Evolutionary conservation across 2,113 vertebrate species (phyloP), one percentile per base, ranked within the genome.

Genomic region (Pantherophis guttatus): DNA sequence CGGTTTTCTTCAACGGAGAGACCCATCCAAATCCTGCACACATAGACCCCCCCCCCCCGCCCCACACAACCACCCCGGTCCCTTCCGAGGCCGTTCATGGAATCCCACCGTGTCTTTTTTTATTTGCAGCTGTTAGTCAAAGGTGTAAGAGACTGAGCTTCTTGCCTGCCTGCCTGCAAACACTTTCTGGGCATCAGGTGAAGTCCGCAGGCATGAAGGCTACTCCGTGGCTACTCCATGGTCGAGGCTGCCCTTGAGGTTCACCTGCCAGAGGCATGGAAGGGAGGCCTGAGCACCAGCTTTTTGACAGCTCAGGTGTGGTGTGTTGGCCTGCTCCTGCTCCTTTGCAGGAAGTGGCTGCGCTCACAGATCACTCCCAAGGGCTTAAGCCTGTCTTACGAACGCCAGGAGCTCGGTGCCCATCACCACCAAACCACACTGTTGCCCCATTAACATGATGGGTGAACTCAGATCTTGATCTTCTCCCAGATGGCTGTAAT

Each of bases 21-120:
- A 21, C 12, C 44, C 21, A 1, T 86, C 44, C 57, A 19, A 11
- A 70, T 54, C 7, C 19, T 39, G 23, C 50, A 65, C 44, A 62
- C 58, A 21, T 1, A 33, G 1, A 8, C 24, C 0, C 59, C 23
- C 23, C 58, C 1, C 6, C 53, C 0, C 21, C 44, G 1, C 2
- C n/a, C n/a, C n/a, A n/a, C 15, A 44, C 44, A 3, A 44, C 4
- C 44, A 48, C 44, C 44, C 44, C 44, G 3, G 44, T 21, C 17
- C 24, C 55, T 19, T 17, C 48, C 21, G 10, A 5, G 13, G 19
- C 10, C 5, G 2, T 62, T 26, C 24, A 0, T 15, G 23, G 88
- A 86, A 39, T 12, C n/a, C 57, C 75, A 2, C 70, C n/a, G 33
- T 4, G 29, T 17, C 17, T 17, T 39, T 39, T 39, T 81, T 21